A percentile compares a stretch with the other conserved stretches of the same genome.
phyloP scores from a whole-genome alignment of 37 sponge, comb jelly and placozoan species.

The Aplysina aerophoba region DNA sequence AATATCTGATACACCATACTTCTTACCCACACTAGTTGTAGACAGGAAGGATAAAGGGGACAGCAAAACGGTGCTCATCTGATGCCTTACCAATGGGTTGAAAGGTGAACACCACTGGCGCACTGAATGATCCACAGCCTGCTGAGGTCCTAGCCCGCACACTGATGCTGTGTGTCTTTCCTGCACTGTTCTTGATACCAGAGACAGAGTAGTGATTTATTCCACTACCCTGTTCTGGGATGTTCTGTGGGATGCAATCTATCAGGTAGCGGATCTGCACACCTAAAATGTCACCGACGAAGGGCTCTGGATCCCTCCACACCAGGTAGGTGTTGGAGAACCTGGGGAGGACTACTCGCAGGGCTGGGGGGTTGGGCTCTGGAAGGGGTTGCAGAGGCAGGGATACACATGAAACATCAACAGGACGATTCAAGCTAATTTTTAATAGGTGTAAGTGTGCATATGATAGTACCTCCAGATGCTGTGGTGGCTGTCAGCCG shows the following conservation, averaged over 20 bases:
- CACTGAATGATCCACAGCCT: constrained; percentile 15
- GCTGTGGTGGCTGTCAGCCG: neutral
- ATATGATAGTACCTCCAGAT: constrained; percentile 12
- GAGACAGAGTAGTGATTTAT: neutral
- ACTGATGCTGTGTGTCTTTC: constrained; percentile 14
- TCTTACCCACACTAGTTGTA: too few relatives aligned
- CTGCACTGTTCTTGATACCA: neutral
- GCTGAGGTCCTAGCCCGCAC: neutral
- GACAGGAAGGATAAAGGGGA: too few relatives aligned
- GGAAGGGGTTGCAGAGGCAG: neutral
- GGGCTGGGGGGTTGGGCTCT: neutral
- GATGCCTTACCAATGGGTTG: constrained; percentile 13
- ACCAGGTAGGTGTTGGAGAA: neutral
- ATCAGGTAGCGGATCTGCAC: neutral
- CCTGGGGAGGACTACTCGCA: neutral
- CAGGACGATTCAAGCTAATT: too few relatives aligned
- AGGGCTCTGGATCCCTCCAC: neutral
- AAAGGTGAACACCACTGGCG: neutral
- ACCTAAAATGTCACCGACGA: neutral
- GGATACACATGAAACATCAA: too few relatives aligned
- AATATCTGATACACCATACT: too few relatives aligned
- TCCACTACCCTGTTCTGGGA: neutral
- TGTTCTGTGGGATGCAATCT: neutral
- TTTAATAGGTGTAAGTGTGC: too few relatives aligned
- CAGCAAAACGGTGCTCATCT: too few relatives aligned